A percentile compares a stretch with the other conserved stretches of the same genome.
These are phyloP conservation scores for Cyprinodon variegatus DNA, from an alignment of 2,113 vertebrate genomes.

Conservation along the genomic window DNA sequence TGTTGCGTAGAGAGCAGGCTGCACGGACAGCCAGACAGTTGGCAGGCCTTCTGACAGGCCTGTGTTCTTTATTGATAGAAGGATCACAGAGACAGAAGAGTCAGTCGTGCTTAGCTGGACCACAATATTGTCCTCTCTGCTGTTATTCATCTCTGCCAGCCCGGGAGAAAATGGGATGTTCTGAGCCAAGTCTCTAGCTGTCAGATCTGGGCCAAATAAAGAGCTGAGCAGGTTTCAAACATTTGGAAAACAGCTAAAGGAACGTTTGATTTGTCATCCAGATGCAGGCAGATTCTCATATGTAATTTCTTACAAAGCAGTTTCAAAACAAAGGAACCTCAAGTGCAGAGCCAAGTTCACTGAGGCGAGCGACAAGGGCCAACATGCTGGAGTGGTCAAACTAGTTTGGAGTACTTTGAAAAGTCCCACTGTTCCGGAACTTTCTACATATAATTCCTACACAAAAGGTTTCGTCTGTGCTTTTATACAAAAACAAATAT, in stretches of 20 bases:
- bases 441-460: neutral
- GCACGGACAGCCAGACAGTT: slow-evolving; percentile 71
- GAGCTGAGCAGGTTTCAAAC: slow-evolving; percentile 73
- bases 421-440: slow-evolving; percentile 5
- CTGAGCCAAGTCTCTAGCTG: slow-evolving; percentile 69
- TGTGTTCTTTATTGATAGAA: slow-evolving; percentile 77
- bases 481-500: neutral
- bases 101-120: slow-evolving; percentile 65
- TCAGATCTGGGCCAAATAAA: slow-evolving; percentile 70
- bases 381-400: slow-evolving; percentile 33
- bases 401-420: slow-evolving; percentile 35
- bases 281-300: slow-evolving; percentile 50
- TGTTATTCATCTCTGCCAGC: slow-evolving; percentile 69
- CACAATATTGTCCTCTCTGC: slow-evolving; percentile 70
- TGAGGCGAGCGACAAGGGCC: slow-evolving; percentile 8
- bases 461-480: neutral
- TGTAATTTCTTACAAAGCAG: slow-evolving; percentile 33
- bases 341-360: neutral
- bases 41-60: slow-evolving; percentile 76
- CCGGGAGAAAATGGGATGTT: slow-evolving; percentile 66
- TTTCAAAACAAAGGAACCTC: slow-evolving; percentile 1
- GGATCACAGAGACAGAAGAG: slow-evolving; percentile 74
- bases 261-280: slow-evolving; percentile 66
- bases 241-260: slow-evolving; percentile 65
- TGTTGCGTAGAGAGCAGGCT: slow-evolving; percentile 68